These are phyloP conservation scores for Phymorhynchus buccinoides DNA, from an alignment of 1,140 invertebrate species.

Conservation along the genomic window DNA sequence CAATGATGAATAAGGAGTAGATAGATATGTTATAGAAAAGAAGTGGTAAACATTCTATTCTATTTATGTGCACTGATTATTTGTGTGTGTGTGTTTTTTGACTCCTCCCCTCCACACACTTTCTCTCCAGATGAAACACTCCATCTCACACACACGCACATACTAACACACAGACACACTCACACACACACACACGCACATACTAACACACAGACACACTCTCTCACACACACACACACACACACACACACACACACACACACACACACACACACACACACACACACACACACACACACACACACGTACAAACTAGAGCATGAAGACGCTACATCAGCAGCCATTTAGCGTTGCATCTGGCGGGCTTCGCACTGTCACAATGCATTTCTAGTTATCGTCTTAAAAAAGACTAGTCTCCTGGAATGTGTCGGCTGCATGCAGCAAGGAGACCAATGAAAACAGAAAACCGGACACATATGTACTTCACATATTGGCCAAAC, in stretches of 20 bases:
- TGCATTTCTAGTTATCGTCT: too few relatives aligned
- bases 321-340: not conserved
- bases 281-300: conserved; percentile 1
- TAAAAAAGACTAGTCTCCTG: too few relatives aligned
- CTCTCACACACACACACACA: not conserved
- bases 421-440: too few relatives aligned
- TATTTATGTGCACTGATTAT: too few relatives aligned
- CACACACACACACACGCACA: not conserved
- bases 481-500: too few relatives aligned
- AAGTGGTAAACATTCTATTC: too few relatives aligned
- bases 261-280: conserved; percentile 10
- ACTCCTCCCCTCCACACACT: not conserved
- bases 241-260: not conserved
- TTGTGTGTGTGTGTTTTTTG: not conserved
- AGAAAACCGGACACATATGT: too few relatives aligned
- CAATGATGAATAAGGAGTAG: too few relatives aligned
- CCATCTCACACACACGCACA: not conserved
- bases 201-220: not conserved
- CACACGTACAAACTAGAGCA: not conserved
- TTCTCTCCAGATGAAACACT: not conserved
- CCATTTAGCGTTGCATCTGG: too few relatives aligned
- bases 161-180: not conserved
- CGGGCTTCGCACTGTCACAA: too few relatives aligned
- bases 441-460: too few relatives aligned
- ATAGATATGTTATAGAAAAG: too few relatives aligned